Percentiles rank a stretch among this genome's conserved stretches.
Evolutionary conservation across 2,113 vertebrate genomes (phyloP).

Genomic region (Phalacrocorax pelagicus): DNA sequence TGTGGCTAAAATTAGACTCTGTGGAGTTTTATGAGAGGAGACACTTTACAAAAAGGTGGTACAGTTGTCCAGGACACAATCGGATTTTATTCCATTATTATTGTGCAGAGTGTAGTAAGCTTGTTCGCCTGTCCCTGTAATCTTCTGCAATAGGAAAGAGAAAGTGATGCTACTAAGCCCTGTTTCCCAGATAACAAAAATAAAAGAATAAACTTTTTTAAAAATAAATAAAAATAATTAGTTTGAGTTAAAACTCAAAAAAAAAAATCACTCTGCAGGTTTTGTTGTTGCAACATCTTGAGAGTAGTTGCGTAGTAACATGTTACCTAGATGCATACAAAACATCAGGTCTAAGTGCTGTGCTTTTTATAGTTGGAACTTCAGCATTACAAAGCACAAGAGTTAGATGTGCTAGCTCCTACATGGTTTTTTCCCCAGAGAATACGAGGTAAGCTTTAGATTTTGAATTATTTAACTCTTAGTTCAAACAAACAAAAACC

Average conservation of each 20-base stretch:
- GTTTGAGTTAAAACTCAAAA: background rate
- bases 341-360: background rate
- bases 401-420: background rate
- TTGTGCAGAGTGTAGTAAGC: background rate
- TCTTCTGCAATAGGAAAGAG: background rate
- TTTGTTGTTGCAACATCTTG: background rate
- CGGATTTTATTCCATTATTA: background rate
- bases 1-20: background rate
- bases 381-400: background rate
- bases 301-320: background rate
- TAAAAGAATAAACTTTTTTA: rapidly evolving
- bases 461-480: background rate
- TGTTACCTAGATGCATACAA: background rate
- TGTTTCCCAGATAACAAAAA: background rate
- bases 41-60: background rate
- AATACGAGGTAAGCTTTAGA: background rate
- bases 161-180: background rate
- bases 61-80: background rate
- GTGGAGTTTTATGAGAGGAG: background rate
- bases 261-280: background rate
- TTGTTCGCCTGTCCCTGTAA: background rate
- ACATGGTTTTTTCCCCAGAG: background rate
- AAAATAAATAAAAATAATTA: background rate
- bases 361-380: background rate
- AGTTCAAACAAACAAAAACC: background rate